Evolutionary conservation across 2,888 invertebrate genomes (phyloP).

Genomic region (Pherbina coryleti): DNA sequence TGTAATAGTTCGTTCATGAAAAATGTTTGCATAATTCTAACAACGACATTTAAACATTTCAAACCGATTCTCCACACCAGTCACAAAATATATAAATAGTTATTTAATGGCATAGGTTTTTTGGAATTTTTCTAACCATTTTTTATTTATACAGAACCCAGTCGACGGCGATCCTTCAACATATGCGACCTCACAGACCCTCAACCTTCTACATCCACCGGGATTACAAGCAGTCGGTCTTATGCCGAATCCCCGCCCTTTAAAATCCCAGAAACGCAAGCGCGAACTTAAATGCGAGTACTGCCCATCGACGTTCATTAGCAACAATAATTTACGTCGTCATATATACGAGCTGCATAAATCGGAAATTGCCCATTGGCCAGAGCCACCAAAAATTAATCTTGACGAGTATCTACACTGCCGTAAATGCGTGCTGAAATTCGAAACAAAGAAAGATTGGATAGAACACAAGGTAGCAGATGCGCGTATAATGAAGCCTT

Average conservation of each 20-base stretch:
- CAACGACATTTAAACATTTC: conserved; percentile 46
- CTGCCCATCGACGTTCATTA: conserved; percentile 69
- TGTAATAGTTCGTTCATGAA: neutral
- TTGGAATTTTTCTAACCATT: neutral
- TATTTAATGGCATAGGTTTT: conserved; percentile 19
- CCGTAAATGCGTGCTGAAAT: conserved; percentile 63
- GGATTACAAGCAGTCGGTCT: conserved; percentile 65
- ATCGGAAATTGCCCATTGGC: conserved; percentile 63
- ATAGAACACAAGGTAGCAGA: conserved; percentile 68
- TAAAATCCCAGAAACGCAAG: conserved; percentile 63
- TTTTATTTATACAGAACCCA: conserved; percentile 46
- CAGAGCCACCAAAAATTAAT: conserved; percentile 62
- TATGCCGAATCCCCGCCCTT: conserved; percentile 60
- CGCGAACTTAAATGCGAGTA: conserved; percentile 68
- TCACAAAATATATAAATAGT: conserved; percentile 60
- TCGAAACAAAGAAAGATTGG: conserved; percentile 66
- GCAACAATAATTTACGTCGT: conserved; percentile 67
- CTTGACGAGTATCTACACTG: conserved; percentile 65
- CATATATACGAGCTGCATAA: conserved; percentile 69
- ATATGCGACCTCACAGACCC: conserved; percentile 50
- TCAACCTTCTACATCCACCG: conserved; percentile 59
- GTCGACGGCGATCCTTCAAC: conserved; percentile 46
- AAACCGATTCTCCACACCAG: conserved; percentile 63
- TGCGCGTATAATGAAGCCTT: conserved; percentile 65
- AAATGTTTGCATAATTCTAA: conserved; percentile 38